A percentile compares a stretch with the other conserved stretches of the same genome.
Evolutionary conservation across 2,113 vertebrate species (phyloP).

Genomic region (Mus spicilegus): DNA sequence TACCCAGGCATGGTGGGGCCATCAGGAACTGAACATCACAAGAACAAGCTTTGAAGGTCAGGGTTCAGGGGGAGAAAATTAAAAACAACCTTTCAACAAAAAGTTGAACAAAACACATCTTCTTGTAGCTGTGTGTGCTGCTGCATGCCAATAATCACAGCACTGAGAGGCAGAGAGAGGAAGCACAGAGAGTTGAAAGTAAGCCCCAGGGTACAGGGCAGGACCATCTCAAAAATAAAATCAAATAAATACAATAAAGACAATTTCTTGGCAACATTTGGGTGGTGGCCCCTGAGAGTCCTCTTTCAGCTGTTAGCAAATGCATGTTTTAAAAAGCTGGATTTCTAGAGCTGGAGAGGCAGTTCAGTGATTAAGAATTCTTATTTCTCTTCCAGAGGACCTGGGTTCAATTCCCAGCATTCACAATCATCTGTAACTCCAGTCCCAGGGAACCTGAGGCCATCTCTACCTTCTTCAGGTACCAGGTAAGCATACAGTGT

Average conservation of each 20-base stretch:
- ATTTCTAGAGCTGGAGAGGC: neutral
- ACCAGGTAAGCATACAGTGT: neutral
- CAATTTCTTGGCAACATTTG: neutral
- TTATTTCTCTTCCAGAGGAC: neutral
- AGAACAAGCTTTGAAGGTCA: neutral
- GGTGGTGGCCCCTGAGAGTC: neutral
- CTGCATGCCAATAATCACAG: neutral
- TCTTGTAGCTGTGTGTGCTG: neutral
- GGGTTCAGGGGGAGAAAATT: neutral
- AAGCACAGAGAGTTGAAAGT: neutral
- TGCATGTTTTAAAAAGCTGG: neutral
- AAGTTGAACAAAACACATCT: neutral
- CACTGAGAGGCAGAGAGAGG: neutral
- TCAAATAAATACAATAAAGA: neutral
- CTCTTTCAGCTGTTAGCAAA: conserved; percentile 35
- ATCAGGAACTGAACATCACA: neutral
- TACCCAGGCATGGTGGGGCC: neutral
- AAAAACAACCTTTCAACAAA: neutral
- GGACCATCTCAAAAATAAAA: neutral
- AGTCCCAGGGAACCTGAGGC: neutral
- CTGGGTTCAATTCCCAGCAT: neutral
- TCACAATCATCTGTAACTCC: neutral
- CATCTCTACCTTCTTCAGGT: too few relatives aligned
- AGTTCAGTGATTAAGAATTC: neutral
- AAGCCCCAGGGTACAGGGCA: neutral